Percentiles rank a stretch among this genome's conserved stretches.
These are phyloP conservation scores for Myopa tessellatipennis DNA, from an alignment of 2,888 invertebrate genomes.

Conservation along the genomic window DNA sequence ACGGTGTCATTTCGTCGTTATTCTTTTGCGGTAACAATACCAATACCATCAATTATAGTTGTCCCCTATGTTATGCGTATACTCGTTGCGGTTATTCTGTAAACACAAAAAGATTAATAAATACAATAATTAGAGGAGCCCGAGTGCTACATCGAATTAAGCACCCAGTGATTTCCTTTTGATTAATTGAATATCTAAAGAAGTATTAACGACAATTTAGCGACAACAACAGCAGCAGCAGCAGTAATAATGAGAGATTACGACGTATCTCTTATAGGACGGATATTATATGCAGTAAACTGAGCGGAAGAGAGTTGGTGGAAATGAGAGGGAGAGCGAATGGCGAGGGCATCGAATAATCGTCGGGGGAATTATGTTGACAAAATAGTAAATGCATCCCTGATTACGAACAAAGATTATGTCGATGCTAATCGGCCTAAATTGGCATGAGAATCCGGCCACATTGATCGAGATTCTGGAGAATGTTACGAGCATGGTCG, in stretches of 20 bases:
- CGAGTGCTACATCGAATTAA: constrained; percentile 28
- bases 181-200: constrained; percentile 39
- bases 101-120: too few relatives aligned
- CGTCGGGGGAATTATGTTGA: constrained; percentile 20
- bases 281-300: constrained; percentile 5
- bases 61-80: constrained; percentile 20
- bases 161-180: constrained; percentile 35
- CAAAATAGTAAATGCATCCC: constrained; percentile 22
- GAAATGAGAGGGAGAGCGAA: not conserved
- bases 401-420: constrained; percentile 33
- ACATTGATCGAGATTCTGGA: not conserved
- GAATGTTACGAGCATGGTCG: not conserved
- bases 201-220: constrained; percentile 37
- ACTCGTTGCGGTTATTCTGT: too few relatives aligned
- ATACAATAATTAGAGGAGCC: constrained; percentile 24
- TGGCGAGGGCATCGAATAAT: constrained; percentile 11
- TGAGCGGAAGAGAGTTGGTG: not conserved
- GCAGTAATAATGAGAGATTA: constrained; percentile 27
- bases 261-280: not conserved
- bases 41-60: constrained; percentile 7
- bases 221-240: not conserved
- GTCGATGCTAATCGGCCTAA: constrained; percentile 27
- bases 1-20: not conserved
- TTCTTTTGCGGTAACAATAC: constrained; percentile 3
- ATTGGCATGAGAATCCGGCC: constrained; percentile 33